A percentile compares a stretch with the other conserved stretches of the same genome.
Conservation (phyloP, 2,113 vertebrate species). For the Gymnobelideus leadbeateri region DNA sequence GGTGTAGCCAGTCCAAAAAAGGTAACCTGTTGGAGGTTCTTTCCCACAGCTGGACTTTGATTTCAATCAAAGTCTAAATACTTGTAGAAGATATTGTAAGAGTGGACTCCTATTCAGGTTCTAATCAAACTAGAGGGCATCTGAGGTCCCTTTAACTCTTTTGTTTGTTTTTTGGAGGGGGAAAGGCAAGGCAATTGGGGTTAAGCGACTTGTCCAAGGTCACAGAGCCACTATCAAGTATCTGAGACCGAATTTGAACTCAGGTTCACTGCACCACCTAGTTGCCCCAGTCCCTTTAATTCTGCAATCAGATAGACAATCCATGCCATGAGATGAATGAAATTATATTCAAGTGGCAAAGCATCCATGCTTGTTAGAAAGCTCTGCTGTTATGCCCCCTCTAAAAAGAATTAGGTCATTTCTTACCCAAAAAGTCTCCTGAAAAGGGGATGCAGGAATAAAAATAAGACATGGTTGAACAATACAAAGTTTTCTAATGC, state of each 20-base stretch:
- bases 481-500: conserved; percentile 60
- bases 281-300: neutral
- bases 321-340: conserved; percentile 61
- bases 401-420: conserved; percentile 63
- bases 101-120: neutral
- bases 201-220: no score
- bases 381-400: conserved; percentile 55
- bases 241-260: no score
- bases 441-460: conserved; percentile 84
- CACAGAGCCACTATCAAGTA: no score
- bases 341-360: conserved; percentile 54
- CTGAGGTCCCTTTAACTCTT: neutral
- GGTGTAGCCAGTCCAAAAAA: neutral
- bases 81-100: neutral
- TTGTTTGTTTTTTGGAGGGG: no score
- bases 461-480: conserved; percentile 85
- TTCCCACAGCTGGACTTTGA: neutral
- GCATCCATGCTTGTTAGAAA: conserved; percentile 71
- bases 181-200: no score
- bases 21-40: no score
- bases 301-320: conserved; percentile 44
- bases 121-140: neutral
- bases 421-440: conserved; percentile 95
- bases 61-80: neutral
- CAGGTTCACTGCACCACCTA: no score